Evolutionary conservation across 2,888 invertebrate genomes (phyloP), one percentile per base, ranked within the genome.

Genomic region (Drosophila tanythrix): DNA sequence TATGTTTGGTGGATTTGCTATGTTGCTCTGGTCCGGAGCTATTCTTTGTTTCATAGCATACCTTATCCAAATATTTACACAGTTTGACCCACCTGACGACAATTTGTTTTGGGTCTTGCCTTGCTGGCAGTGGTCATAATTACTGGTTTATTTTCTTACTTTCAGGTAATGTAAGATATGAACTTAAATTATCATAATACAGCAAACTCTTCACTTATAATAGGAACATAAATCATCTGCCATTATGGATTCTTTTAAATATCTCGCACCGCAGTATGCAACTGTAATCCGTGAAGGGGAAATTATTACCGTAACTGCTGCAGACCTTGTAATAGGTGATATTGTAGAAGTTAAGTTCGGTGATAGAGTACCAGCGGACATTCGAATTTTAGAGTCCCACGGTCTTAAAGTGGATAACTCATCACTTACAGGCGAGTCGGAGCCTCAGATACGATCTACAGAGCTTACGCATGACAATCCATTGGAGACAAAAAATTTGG

Each of bases 161-260:
- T 98, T 94, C 99, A 98, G 94, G 99, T 99, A 94, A 79, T 29
- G 18, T 10, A 25, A 35, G 18, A 13, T 11, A 15, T 1, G 11
- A 27, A 2, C 18, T 52, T 13, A 31, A 31, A n/a, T 11, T 11
- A 15, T 46, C 43, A 15, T 27, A 15, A 25, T 38, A 5, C 25
- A 46, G 15, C 33, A 31, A 36, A 13, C 13, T 10, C 5, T 25
- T 38, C 35, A 15, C n/a, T 1, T 46, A 21, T 11, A 21, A 13
- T 72, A 93, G 92, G 96, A 95, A n/a, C n/a, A n/a, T n/a, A n/a
- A n/a, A n/a, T 98, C 98, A 92, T 98, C 98, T 83, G 97, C 97
- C 94, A 99, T 99, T 94, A 99, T 99, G 98, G 98, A 99, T 94
- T 98, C 98, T 46, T 99, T 99, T 95, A 98, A 98, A 94, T 97